Percentiles rank a stretch among this genome's conserved stretches.
Evolutionary conservation across 2,113 vertebrate species (phyloP).

Genomic region (Aythya baeri): DNA sequence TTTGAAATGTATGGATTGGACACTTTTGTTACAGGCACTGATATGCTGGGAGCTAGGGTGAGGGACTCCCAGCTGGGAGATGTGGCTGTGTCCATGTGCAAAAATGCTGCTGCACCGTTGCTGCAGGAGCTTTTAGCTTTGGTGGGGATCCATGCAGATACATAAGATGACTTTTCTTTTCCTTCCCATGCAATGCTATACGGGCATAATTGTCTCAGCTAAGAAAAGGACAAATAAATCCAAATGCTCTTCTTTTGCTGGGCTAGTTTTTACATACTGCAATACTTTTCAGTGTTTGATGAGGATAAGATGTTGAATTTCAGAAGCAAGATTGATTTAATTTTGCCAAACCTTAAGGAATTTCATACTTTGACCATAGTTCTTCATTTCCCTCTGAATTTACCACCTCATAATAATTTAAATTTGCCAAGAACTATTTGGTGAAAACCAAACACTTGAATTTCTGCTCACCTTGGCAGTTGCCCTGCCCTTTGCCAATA

Average conservation of each 20-base stretch:
- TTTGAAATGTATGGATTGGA: not conserved
- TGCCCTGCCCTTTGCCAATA: constrained; percentile 74
- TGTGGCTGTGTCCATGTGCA: not conserved
- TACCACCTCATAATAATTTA: constrained; percentile 21
- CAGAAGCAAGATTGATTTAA: constrained; percentile 1
- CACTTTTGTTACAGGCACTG: not conserved
- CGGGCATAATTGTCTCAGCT: not conserved
- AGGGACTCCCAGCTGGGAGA: not conserved
- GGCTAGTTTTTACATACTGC: not conserved
- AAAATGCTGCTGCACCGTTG: not conserved
- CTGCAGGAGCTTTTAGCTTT: not conserved
- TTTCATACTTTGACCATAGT: not conserved
- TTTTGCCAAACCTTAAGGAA: constrained; percentile 15
- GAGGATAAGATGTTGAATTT: constrained; percentile 33
- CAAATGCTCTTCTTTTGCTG: not conserved
- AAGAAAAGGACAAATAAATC: constrained; percentile 8
- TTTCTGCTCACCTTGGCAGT: constrained; percentile 73
- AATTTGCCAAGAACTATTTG: constrained; percentile 53
- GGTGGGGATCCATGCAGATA: not conserved
- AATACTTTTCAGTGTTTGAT: not conserved
- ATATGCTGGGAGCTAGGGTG: not conserved
- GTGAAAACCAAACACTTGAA: constrained; percentile 64
- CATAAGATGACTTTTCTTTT: not conserved
- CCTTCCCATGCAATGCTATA: not conserved
- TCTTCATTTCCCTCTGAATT: constrained; percentile 9